phyloP scores from a whole-genome alignment of 2,113 vertebrate genomes.

The Macheiramphus alcinus region DNA sequence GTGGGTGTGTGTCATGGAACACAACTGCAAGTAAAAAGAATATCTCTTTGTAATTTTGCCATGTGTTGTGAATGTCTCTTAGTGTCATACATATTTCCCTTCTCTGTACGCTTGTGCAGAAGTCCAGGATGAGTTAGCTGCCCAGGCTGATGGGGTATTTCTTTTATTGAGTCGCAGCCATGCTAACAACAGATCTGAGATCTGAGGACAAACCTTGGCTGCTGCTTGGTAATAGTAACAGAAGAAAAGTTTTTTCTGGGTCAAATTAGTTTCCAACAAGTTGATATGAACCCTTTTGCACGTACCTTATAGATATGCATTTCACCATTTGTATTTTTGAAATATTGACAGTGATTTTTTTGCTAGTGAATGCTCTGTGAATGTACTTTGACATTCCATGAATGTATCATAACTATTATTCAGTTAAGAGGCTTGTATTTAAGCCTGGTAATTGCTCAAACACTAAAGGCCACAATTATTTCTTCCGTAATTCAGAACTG shows the following conservation, averaged over 20 bases:
- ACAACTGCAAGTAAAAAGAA: not conserved
- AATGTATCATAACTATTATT: not conserved
- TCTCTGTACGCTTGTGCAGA: not conserved
- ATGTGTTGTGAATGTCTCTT: not conserved
- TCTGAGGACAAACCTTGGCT: not conserved
- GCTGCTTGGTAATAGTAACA: not conserved
- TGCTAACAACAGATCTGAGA: not conserved
- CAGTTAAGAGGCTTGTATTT: not conserved
- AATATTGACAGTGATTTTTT: not conserved
- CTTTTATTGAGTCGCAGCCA: not conserved
- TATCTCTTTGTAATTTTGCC: not conserved
- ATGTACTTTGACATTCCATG: not conserved
- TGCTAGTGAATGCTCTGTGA: not conserved
- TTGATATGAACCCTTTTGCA: not conserved
- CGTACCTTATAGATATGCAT: not conserved
- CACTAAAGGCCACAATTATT: not conserved
- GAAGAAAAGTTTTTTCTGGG: not conserved
- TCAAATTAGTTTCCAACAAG: not conserved
- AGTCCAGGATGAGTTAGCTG: not conserved
- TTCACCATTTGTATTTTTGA: not conserved
- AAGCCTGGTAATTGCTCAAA: not conserved
- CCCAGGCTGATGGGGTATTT: not conserved
- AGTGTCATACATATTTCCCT: not conserved
- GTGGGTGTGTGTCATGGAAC: fast-evolving
- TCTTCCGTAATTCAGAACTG: not conserved